Evolutionary conservation across 1,140 invertebrate genomes (phyloP).

Genomic region (Aphelinus atriplicis): DNA sequence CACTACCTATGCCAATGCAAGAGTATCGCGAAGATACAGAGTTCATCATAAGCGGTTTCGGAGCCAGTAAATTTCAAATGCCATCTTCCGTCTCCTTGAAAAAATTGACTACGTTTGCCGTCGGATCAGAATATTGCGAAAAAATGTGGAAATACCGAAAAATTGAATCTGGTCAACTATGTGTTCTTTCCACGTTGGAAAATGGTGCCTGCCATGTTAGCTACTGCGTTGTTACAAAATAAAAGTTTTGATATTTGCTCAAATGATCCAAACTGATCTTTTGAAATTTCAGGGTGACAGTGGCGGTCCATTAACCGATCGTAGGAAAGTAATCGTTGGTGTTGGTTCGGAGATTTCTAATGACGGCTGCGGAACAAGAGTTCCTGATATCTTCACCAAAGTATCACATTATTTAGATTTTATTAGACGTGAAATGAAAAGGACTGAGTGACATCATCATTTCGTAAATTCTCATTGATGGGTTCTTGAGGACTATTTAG

Average conservation of each 20-base stretch:
- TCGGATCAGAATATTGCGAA: not conserved
- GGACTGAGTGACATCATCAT: no score
- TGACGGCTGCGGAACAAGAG: not conserved
- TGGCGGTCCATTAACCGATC: not conserved
- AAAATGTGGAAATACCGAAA: not conserved
- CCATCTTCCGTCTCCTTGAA: no score
- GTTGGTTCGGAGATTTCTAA: not conserved
- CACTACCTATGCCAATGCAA: no score
- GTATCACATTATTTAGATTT: constrained; percentile 1
- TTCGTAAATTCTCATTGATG: no score
- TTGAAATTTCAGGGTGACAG: not conserved
- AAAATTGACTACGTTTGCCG: not conserved
- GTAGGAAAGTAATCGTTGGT: not conserved
- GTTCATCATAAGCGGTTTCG: no score
- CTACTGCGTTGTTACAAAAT: no score
- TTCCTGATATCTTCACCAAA: not conserved
- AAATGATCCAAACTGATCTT: not conserved
- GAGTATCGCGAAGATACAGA: no score
- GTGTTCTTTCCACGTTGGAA: not conserved
- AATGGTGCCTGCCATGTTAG: constrained; percentile 1
- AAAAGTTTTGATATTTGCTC: no score
- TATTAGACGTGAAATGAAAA: not conserved
- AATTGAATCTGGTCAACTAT: not conserved
- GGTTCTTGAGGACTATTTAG: no score
- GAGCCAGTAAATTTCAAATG: no score